These are phyloP conservation scores for Marisa cornuarietis DNA, from an alignment of 1,140 invertebrate genomes.

Conservation along the genomic window DNA sequence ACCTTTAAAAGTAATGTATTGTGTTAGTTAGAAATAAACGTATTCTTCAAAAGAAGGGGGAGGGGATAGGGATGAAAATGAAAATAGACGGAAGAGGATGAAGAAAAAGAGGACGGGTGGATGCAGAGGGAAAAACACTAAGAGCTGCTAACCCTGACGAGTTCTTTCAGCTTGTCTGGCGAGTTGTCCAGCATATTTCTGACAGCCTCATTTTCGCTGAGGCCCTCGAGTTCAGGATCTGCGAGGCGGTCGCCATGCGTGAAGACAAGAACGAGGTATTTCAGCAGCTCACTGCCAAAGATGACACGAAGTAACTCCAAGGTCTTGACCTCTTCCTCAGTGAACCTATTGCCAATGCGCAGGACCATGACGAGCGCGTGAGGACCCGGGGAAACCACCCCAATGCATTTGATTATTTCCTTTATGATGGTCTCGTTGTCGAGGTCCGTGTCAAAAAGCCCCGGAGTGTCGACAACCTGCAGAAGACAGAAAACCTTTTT, in stretches of 20 bases:
- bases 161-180: constrained; percentile 9
- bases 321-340: constrained; percentile 21
- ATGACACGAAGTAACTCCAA: constrained; percentile 6
- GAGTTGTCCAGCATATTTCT: constrained; percentile 6
- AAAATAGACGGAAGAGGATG: neutral
- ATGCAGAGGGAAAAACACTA: neutral
- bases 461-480: constrained; percentile 38
- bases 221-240: neutral
- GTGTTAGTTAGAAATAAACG: neutral
- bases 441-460: constrained; percentile 32
- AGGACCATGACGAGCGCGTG: constrained; percentile 27
- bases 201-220: neutral
- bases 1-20: neutral
- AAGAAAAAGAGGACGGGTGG: neutral
- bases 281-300: constrained; percentile 19
- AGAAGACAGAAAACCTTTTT: neutral
- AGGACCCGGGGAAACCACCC: constrained; percentile 32
- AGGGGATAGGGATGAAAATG: neutral
- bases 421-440: constrained; percentile 21
- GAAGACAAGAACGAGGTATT: constrained; percentile 22
- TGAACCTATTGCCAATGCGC: constrained; percentile 10
- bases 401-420: constrained; percentile 39
- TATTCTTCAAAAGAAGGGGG: neutral
- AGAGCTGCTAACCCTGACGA: neutral
- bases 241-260: constrained; percentile 20